A percentile compares a stretch with the other conserved stretches of the same genome.
Evolutionary conservation across 2,113 vertebrate genomes (phyloP).

Genomic region (Xiphophorus hellerii): DNA sequence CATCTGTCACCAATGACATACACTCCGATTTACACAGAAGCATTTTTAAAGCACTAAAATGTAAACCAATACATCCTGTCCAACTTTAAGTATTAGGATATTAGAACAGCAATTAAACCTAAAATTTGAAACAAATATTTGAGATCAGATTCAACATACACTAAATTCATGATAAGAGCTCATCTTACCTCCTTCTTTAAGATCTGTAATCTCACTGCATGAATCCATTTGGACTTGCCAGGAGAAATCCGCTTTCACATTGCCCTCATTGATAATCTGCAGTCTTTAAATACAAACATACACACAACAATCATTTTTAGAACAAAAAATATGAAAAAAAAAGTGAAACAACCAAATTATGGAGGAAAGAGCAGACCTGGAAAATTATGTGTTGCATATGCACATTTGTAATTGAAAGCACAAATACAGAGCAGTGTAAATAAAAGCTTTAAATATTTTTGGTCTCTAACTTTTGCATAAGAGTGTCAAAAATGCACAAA

Average conservation of each 20-base stretch:
- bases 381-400: neutral
- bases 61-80: neutral
- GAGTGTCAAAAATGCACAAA: neutral
- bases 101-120: neutral
- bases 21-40: neutral
- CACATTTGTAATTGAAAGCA: neutral
- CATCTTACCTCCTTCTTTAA: constrained; percentile 53
- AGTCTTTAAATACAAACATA: constrained; percentile 55
- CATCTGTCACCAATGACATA: constrained; percentile 16
- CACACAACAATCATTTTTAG: neutral
- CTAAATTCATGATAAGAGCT: neutral
- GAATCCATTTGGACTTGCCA: constrained; percentile 77
- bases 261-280: constrained; percentile 81
- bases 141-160: neutral
- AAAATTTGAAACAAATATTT: neutral
- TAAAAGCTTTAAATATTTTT: neutral
- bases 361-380: neutral
- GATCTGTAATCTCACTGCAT: constrained; percentile 31
- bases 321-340: neutral
- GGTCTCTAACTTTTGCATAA: neutral
- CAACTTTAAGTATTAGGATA: neutral
- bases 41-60: neutral
- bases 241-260: constrained; percentile 81
- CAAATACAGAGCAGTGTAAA: neutral
- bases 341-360: neutral